Evolutionary conservation across 35 echinoderm and acorn worm genomes (phyloP), one percentile per base, ranked within the genome.

Genomic region (Acanthaster planci): DNA sequence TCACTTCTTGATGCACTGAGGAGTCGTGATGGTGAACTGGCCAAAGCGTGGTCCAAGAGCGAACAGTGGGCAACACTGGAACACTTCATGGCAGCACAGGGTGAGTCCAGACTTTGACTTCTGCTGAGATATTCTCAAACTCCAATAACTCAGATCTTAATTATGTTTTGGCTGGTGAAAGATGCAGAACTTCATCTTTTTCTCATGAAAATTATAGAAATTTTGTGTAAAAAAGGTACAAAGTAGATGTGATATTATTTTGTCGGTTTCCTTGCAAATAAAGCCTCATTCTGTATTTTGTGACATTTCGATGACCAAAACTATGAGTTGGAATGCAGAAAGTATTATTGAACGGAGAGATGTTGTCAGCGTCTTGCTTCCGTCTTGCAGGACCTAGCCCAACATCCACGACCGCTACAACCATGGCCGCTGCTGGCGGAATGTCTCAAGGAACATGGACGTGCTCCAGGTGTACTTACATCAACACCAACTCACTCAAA

Each of bases 51-150:
- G 95, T 91, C 88, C 16, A 91, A 91, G 52, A 84, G 95, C 80
- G 95, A 93, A 54, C 91, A 98, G 34, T 98, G 95, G 95, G 85
- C 90, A 9, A 98, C 95, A 1, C 44, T 98, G 38, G 89, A 98
- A 83, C 95, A 93, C 67, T 90, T 98, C 59, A 84, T 98, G 40
- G 95, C 85, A 80, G 95, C 95, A 8, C 91, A 89, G 85, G 90
- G 86, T 89, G 31, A 67, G 78, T 82, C 34, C 23, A 35, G 0
- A 47, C 42, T 6, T 47, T 3, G 5, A 27, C 52, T 36, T 26
- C 32, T 22, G 51, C 17, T 47, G 31, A 75, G 37, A 34, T 17
- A n/a, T 40, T 40, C 34, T 38, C 18, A 37, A 31, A 76, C 0
- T 23, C 7, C 17, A 40, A 36, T 1, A 76, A 18, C 38, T 67